These are phyloP conservation scores for Alloplasta piceator DNA, from an alignment of 2,888 invertebrate genomes.

Conservation along the genomic window DNA sequence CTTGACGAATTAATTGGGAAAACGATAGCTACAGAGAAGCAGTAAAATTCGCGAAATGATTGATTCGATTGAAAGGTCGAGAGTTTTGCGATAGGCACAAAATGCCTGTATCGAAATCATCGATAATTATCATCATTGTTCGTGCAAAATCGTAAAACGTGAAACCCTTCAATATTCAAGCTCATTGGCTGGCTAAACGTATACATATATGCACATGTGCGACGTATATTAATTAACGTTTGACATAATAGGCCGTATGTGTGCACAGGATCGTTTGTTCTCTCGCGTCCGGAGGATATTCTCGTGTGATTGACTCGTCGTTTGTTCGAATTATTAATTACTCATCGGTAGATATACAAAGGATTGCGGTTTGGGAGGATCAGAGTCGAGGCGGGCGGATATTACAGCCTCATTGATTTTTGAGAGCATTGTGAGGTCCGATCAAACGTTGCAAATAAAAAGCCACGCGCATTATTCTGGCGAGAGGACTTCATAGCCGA, in stretches of 20 bases:
- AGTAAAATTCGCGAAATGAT: neutral
- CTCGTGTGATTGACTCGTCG: slow-evolving; percentile 48
- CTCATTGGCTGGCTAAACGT: neutral
- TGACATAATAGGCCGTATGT: slow-evolving; percentile 30
- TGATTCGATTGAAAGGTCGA: neutral
- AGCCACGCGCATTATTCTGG: slow-evolving; percentile 29
- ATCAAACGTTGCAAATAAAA: slow-evolving; percentile 54
- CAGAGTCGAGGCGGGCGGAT: slow-evolving; percentile 5
- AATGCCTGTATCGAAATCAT: neutral
- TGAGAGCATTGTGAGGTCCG: slow-evolving; percentile 40
- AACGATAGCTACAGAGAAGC: neutral
- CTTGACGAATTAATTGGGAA: too few species aligned
- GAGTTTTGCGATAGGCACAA: neutral
- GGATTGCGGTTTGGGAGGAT: slow-evolving; percentile 2
- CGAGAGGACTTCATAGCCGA: slow-evolving; percentile 2
- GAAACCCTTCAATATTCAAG: slow-evolving; percentile 14
- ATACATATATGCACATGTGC: neutral
- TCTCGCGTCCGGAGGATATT: slow-evolving; percentile 18
- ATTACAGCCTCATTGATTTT: slow-evolving; percentile 57
- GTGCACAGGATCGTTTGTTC: slow-evolving; percentile 23
- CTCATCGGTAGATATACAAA: slow-evolving; percentile 26
- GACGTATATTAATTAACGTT: slow-evolving; percentile 50
- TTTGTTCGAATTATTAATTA: slow-evolving; percentile 62
- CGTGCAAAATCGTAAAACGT: neutral
- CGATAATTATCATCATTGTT: slow-evolving; percentile 17